Base-by-base conservation (phyloP, 1,140 invertebrate species). In the Drosophila kohkoa region DNA sequence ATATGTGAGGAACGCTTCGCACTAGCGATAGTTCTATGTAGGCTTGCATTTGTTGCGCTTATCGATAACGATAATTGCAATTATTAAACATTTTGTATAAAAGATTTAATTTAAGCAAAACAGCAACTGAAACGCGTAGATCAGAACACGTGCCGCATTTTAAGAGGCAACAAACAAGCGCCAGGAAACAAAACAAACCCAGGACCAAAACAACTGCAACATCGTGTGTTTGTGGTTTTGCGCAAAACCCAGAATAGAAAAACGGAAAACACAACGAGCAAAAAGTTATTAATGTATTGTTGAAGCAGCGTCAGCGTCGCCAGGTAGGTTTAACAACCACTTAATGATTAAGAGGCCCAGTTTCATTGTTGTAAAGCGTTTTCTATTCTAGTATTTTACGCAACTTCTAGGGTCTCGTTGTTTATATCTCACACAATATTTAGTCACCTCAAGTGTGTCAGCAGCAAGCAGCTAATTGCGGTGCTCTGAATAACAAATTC, bases 401-500 rank as follows among this genome's bases (percentile, higher is more conserved):
- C 49, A 77, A 73, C 58, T 71, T 25, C 65, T 8, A 41, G 62
- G 48, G 3, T 25, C 20, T 25, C 20, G 20, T 25, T 76, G 35
- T 32, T 45, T 63, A 46, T 66, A 20, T 65, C 38, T 15, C 6
- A 38, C 20, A 25, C 20, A 25, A 25, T 25, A 25, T 51, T 1
- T 41, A 70, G 72, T 49, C 68, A 25, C 20, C 20, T 20, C 35
- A 79, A 82, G 66, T 76, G 68, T 79, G 76, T 73, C 64, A 83
- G 20, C 20, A 25, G 20, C 20, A 25, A 25, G 20, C 20, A 25
- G 70, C 76, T 74, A 75, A 77, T 81, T 80, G 71, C 45, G 72
- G 64, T 65, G 32, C 20, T 8, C 13, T 59, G 2, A 3, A 51
- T 38, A 13, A n/a, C 13, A 46, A n/a, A 32, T 49, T 15, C 5